Conservation (phyloP, 2,797 vertebrate species). For the Nyctalus aviator region DNA sequence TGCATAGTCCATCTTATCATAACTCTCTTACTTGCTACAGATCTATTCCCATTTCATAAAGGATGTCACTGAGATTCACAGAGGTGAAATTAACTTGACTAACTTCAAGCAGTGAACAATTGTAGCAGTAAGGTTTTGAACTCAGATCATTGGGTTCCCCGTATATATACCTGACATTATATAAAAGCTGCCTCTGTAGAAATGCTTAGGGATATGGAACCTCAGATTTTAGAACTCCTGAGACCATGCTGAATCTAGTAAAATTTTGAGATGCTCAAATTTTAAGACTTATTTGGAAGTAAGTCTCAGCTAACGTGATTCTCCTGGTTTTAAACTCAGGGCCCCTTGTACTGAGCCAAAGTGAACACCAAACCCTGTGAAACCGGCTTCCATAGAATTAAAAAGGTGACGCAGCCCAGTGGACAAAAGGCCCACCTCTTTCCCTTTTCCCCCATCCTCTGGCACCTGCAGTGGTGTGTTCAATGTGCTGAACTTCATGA, state of each 20-base stretch:
- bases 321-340: neutral
- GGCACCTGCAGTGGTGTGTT: neutral
- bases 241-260: neutral
- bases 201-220: neutral
- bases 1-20: neutral
- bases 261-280: slow-evolving; percentile 45
- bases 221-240: neutral
- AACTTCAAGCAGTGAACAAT: neutral
- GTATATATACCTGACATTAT: neutral
- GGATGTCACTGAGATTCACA: neutral
- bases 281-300: slow-evolving; percentile 16
- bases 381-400: neutral
- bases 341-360: neutral
- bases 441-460: neutral
- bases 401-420: neutral
- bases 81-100: slow-evolving; percentile 11
- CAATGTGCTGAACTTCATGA: neutral
- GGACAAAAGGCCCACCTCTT: neutral
- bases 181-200: neutral
- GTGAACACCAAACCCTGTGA: neutral
- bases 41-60: neutral
- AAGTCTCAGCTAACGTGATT: neutral
- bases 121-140: neutral
- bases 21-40: neutral
- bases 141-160: neutral